phyloP scores from a whole-genome alignment of 2,888 invertebrate species.

The Xylota sylvarum region DNA sequence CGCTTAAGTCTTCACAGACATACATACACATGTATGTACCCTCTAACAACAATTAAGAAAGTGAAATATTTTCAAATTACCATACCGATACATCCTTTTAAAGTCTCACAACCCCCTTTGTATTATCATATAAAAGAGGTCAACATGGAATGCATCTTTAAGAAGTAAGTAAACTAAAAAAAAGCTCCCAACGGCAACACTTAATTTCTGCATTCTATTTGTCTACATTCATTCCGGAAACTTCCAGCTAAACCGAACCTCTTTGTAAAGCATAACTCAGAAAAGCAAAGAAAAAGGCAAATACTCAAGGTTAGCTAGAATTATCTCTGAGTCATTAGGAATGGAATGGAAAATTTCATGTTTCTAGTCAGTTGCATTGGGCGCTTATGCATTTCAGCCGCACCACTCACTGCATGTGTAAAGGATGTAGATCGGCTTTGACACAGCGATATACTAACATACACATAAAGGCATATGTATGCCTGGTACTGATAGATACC shows the following conservation, averaged over 20 bases:
- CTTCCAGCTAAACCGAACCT: conserved; percentile 38
- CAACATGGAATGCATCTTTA: no score
- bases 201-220: background rate
- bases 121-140: no score
- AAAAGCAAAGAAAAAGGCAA: conserved; percentile 23
- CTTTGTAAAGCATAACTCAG: conserved; percentile 18
- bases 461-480: background rate
- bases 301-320: conserved; percentile 70
- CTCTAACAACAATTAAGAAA: no score
- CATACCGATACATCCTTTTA: no score
- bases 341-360: conserved; percentile 69
- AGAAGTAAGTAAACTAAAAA: background rate
- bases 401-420: background rate
- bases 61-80: no score
- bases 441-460: conserved; percentile 12
- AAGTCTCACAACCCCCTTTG: no score
- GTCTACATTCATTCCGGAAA: conserved; percentile 38
- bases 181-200: background rate
- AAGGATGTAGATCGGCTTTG: conserved; percentile 48
- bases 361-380: conserved; percentile 50
- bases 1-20: no score
- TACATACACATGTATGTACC: no score
- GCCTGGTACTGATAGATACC: conserved; percentile 64
- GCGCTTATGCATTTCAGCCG: conserved; percentile 20
- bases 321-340: conserved; percentile 74